Conservation (phyloP, 2,888 invertebrate species). For the Sesamia inferens region DNA sequence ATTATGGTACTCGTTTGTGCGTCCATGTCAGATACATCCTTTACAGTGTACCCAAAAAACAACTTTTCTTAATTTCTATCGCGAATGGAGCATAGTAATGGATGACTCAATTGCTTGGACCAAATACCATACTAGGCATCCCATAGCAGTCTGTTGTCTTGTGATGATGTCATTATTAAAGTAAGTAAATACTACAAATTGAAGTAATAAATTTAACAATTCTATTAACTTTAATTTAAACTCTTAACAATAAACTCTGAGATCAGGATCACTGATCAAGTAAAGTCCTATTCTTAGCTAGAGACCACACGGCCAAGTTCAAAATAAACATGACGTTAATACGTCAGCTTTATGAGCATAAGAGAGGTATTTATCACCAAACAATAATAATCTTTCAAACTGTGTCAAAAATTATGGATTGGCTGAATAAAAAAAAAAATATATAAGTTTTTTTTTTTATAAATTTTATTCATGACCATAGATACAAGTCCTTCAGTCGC, state of each 20-base stretch:
- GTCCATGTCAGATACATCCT: no score
- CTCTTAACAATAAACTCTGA: constrained; percentile 5
- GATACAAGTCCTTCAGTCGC: no score
- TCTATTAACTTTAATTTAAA: not conserved
- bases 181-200: not conserved
- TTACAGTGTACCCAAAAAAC: no score
- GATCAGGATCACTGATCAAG: not conserved
- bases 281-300: constrained; percentile 41
- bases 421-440: constrained; percentile 9
- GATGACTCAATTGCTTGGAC: constrained; percentile 1
- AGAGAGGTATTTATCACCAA: constrained; percentile 1
- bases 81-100: not conserved
- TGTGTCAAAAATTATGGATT: constrained; percentile 18
- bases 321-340: constrained; percentile 40
- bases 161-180: not conserved
- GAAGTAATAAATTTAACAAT: not conserved
- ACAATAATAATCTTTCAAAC: not conserved
- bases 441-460: no score
- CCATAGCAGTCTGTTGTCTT: not conserved
- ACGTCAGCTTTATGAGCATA: not conserved
- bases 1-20: no score
- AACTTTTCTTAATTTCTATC: no score
- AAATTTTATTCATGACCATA: no score
- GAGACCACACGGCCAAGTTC: constrained; percentile 27
- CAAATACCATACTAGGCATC: not conserved